Percentiles rank a stretch among this genome's conserved stretches.
These are phyloP conservation scores for Diphyllodes magnificus DNA, from an alignment of 2,113 vertebrate genomes.

Conservation along the genomic window DNA sequence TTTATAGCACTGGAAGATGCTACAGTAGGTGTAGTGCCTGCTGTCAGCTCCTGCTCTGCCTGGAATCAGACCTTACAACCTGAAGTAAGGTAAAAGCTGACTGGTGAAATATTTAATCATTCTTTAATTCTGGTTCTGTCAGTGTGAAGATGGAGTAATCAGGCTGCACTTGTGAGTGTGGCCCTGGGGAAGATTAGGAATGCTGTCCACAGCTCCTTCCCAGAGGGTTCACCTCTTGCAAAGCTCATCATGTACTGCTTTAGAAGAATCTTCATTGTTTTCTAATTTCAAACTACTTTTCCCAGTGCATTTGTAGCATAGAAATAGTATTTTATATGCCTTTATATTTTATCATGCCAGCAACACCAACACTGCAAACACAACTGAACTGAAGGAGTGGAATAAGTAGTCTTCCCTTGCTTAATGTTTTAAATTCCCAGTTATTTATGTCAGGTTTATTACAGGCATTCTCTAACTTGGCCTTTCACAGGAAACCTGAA, in stretches of 20 bases:
- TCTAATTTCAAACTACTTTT: neutral
- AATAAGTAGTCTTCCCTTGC: neutral
- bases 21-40: rapidly evolving
- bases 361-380: neutral
- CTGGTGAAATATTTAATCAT: neutral
- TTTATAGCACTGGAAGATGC: neutral
- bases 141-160: neutral
- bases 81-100: neutral
- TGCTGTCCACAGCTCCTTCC: neutral
- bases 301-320: neutral
- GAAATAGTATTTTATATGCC: neutral
- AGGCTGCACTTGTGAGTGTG: neutral
- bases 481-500: neutral
- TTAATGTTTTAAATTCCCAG: neutral
- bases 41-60: neutral
- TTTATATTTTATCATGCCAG: neutral
- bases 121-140: neutral
- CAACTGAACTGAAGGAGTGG: no score
- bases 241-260: neutral
- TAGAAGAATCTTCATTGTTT: neutral
- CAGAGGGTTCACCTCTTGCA: neutral
- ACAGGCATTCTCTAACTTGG: neutral
- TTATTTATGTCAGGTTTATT: neutral
- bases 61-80: neutral
- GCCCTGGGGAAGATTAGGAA: neutral